These are phyloP conservation scores for Melanerpes formicivorus DNA, from an alignment of 2,113 vertebrate genomes.

Conservation along the genomic window DNA sequence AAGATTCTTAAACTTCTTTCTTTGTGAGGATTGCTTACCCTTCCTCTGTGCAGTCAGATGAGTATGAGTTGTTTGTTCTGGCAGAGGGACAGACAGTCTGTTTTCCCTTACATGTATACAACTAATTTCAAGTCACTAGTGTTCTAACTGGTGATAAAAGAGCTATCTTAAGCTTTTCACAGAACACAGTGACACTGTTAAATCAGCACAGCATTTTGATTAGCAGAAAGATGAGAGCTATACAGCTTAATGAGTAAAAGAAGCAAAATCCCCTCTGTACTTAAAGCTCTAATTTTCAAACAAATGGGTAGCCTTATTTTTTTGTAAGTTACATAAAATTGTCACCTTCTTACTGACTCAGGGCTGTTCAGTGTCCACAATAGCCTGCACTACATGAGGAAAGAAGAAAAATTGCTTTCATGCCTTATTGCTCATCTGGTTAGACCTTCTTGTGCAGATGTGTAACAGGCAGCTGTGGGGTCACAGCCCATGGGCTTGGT, in stretches of 20 bases:
- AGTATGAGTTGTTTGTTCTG: slow-evolving; percentile 66
- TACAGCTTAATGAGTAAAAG: slow-evolving; percentile 23
- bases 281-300: not conserved
- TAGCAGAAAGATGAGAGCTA: slow-evolving; percentile 37
- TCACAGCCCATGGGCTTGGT: accelerated
- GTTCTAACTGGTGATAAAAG: slow-evolving; percentile 62
- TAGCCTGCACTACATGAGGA: not conserved
- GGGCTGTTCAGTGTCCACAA: not conserved
- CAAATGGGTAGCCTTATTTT: not conserved
- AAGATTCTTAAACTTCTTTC: slow-evolving; percentile 4
- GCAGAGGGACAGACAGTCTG: slow-evolving; percentile 64
- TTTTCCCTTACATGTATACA: slow-evolving; percentile 49
- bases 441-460: not conserved
- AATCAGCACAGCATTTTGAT: slow-evolving; percentile 53
- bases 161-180: slow-evolving; percentile 58
- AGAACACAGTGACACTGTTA: slow-evolving; percentile 62
- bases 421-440: not conserved
- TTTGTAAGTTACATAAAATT: not conserved
- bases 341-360: not conserved
- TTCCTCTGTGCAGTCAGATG: slow-evolving; percentile 26
- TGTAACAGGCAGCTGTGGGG: not conserved
- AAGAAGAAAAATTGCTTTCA: not conserved
- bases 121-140: slow-evolving; percentile 53
- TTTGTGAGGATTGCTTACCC: slow-evolving; percentile 30
- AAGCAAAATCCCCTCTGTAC: not conserved